These are phyloP conservation scores for Nibea coibor DNA, from an alignment of 2,113 vertebrate genomes.

Conservation along the genomic window DNA sequence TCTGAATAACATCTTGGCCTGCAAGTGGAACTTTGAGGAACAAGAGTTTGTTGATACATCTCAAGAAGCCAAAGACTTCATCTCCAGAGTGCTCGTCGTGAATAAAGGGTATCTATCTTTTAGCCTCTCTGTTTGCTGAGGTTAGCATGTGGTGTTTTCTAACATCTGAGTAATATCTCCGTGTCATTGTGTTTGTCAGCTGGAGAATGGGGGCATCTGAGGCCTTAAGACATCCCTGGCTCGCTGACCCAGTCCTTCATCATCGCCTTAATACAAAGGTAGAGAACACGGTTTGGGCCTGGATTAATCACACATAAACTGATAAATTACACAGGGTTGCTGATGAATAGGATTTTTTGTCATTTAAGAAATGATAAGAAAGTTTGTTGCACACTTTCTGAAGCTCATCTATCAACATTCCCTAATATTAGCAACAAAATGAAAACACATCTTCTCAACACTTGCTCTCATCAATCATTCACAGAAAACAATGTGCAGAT, in stretches of 20 bases:
- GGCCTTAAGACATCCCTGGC: conserved; percentile 95
- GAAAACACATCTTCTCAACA: neutral
- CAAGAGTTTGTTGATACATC: conserved; percentile 91
- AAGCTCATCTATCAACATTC: neutral
- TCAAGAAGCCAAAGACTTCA: conserved; percentile 94
- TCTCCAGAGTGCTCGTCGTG: conserved; percentile 91
- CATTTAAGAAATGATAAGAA: neutral
- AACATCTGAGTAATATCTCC: neutral
- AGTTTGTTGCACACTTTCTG: neutral
- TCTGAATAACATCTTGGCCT: conserved; percentile 94
- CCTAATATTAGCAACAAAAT: neutral
- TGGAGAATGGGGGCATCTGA: conserved; percentile 96
- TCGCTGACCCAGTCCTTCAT: conserved; percentile 90
- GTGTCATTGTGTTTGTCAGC: conserved; percentile 77
- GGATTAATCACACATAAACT: neutral
- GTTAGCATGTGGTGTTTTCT: neutral
- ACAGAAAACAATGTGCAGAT: conserved; percentile 86
- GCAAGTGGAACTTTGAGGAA: conserved; percentile 94
- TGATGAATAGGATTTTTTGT: too few relatives aligned
- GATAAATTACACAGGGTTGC: neutral
- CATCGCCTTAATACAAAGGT: conserved; percentile 88
- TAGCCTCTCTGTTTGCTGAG: neutral
- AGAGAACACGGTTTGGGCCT: conserved; percentile 10
- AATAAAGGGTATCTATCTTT: conserved; percentile 89
- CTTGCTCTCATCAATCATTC: neutral